These are phyloP conservation scores for Hydrolagus affinis DNA, from an alignment of 2,113 vertebrate genomes.

Conservation along the genomic window DNA sequence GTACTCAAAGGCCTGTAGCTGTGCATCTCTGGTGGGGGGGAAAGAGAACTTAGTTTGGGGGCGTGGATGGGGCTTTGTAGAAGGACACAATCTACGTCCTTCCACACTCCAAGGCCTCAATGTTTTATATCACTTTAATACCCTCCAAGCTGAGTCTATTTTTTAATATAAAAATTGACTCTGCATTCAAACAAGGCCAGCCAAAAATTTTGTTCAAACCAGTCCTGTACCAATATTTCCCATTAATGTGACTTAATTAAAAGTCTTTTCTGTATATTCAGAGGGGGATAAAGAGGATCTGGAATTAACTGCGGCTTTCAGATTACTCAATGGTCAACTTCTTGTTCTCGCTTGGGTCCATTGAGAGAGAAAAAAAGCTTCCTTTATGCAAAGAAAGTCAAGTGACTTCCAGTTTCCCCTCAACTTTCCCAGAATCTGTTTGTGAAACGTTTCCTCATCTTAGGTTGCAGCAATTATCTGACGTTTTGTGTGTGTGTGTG, in stretches of 20 bases:
- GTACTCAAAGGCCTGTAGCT: no score
- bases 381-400: constrained; percentile 45
- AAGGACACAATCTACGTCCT: no score
- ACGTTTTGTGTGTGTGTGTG: constrained; percentile 53
- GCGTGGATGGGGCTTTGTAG: no score
- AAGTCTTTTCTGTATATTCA: neutral
- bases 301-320: constrained; percentile 43
- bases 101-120: no score
- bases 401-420: constrained; percentile 50
- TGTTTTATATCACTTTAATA: neutral
- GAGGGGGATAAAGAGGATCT: constrained; percentile 39
- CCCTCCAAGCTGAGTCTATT: no score
- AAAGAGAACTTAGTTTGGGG: no score
- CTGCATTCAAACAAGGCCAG: neutral
- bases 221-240: constrained; percentile 34
- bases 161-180: neutral
- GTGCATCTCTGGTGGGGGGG: no score
- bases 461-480: constrained; percentile 52
- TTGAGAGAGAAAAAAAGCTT: constrained; percentile 40
- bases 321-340: constrained; percentile 41
- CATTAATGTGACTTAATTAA: constrained; percentile 40
- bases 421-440: constrained; percentile 53
- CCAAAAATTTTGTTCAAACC: neutral
- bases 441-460: constrained; percentile 59
- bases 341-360: constrained; percentile 42